Evolutionary conservation across 2,888 invertebrate genomes (phyloP).

Genomic region (Diabrotica balteata): DNA sequence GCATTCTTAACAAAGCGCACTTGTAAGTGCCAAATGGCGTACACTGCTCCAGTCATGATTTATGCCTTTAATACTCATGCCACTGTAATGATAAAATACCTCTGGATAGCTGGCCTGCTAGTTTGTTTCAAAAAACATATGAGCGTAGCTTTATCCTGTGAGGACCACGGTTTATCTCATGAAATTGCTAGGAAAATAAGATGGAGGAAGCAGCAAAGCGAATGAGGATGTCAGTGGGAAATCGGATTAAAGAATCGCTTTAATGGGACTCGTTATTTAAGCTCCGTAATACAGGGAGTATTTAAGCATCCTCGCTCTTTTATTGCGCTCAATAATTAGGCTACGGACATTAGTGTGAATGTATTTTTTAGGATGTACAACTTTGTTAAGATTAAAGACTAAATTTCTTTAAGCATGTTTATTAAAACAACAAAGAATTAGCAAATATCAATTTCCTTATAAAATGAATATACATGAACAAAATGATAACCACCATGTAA

Average conservation of each 20-base stretch:
- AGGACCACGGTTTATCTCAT: neutral
- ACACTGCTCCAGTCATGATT: neutral
- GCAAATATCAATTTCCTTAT: too few species aligned
- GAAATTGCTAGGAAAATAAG: constrained; percentile 2
- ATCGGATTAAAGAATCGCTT: constrained; percentile 21
- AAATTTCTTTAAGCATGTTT: too few species aligned
- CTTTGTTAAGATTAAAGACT: too few species aligned
- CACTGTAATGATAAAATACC: constrained; percentile 1
- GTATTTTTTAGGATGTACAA: too few species aligned
- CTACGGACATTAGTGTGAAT: too few species aligned
- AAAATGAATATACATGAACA: too few species aligned
- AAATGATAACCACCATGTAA: too few species aligned
- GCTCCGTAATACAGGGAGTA: constrained; percentile 3
- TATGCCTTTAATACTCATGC: neutral
- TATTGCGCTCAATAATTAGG: neutral
- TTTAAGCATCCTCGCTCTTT: neutral
- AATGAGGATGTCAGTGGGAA: constrained; percentile 17
- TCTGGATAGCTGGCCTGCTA: neutral
- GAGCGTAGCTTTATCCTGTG: constrained; percentile 1
- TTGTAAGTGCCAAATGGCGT: neutral
- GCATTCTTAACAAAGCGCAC: neutral
- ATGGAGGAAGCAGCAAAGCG: neutral
- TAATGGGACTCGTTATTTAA: constrained; percentile 20
- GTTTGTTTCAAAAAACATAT: neutral
- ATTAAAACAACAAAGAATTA: too few species aligned